These are phyloP conservation scores for Nansenia antarctica DNA, from an alignment of 2,113 vertebrate genomes.

Conservation along the genomic window DNA sequence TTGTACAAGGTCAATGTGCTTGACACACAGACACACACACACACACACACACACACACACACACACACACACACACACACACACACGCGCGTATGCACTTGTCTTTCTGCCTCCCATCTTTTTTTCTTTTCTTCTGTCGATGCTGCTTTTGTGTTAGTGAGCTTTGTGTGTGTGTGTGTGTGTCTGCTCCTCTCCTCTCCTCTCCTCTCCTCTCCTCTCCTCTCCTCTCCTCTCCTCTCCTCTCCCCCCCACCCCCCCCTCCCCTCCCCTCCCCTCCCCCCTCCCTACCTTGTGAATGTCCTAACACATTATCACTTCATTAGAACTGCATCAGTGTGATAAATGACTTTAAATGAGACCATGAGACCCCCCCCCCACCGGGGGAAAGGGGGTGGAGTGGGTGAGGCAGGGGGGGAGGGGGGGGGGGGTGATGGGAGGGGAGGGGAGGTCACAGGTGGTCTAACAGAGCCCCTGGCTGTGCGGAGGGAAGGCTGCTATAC, in stretches of 20 bases:
- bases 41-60: no score
- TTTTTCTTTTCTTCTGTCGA: not conserved
- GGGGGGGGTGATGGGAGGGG: not conserved
- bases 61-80: no score
- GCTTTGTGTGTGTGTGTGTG: conserved; percentile 7
- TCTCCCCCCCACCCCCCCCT: not conserved
- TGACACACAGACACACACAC: no score
- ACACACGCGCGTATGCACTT: no score
- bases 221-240: not conserved
- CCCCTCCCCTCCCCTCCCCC: not conserved
- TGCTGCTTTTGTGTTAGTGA: conserved; percentile 11
- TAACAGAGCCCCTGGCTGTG: no score
- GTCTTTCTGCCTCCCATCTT: not conserved
- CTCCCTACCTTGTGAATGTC: conserved; percentile 20
- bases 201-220: not conserved
- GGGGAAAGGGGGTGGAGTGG: not conserved
- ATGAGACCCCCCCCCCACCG: conserved; percentile 15
- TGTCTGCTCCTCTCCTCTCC: no score
- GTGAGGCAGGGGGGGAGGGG: not conserved
- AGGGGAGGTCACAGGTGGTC: not conserved
- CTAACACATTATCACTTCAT: conserved; percentile 52
- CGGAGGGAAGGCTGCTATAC: no score
- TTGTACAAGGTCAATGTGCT: conserved; percentile 24
- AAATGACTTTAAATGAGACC: conserved; percentile 31
- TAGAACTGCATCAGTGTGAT: conserved; percentile 46